These are phyloP conservation scores for Chelidonichthys spinosus DNA, from an alignment of 2,797 vertebrate species.

Conservation along the genomic window DNA sequence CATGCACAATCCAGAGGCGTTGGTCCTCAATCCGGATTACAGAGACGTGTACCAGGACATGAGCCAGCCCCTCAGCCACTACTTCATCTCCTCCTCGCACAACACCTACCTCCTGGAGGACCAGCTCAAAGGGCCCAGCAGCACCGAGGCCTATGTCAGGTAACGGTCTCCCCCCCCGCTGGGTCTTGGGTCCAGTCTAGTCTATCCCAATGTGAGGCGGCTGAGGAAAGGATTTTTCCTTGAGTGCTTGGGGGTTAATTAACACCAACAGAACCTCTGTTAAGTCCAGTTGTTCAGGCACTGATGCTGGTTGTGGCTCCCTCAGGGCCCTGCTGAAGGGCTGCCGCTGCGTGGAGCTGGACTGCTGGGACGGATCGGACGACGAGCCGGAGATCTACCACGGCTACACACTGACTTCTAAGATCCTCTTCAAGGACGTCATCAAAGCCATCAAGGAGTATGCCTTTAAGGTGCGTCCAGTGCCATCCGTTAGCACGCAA, in stretches of 20 bases:
- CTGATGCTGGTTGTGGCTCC: not conserved
- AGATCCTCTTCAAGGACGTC: slow-evolving; percentile 94
- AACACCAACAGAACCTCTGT: not conserved
- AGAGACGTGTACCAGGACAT: slow-evolving; percentile 93
- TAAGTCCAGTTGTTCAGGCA: not conserved
- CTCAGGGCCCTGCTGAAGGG: slow-evolving; percentile 94
- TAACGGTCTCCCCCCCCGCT: slow-evolving; percentile 31
- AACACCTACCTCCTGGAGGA: slow-evolving; percentile 98
- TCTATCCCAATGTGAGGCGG: no score
- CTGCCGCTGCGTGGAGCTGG: slow-evolving; percentile 96
- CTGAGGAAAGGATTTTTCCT: not conserved
- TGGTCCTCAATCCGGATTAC: slow-evolving; percentile 86
- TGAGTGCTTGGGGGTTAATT: not conserved
- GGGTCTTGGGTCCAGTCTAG: no score
- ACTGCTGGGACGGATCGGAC: slow-evolving; percentile 96
- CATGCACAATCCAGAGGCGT: slow-evolving; percentile 86
- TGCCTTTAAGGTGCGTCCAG: slow-evolving; percentile 90
- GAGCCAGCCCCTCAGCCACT: slow-evolving; percentile 93
- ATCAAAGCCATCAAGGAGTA: slow-evolving; percentile 93
- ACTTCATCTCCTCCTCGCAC: slow-evolving; percentile 97
- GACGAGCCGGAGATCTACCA: slow-evolving; percentile 95
- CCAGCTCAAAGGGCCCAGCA: slow-evolving; percentile 95
- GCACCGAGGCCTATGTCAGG: slow-evolving; percentile 91
- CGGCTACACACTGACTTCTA: slow-evolving; percentile 95
- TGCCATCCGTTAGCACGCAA: not conserved